phyloP scores from a whole-genome alignment of 2,113 vertebrate genomes.

The Oxyruncus cristatus region DNA sequence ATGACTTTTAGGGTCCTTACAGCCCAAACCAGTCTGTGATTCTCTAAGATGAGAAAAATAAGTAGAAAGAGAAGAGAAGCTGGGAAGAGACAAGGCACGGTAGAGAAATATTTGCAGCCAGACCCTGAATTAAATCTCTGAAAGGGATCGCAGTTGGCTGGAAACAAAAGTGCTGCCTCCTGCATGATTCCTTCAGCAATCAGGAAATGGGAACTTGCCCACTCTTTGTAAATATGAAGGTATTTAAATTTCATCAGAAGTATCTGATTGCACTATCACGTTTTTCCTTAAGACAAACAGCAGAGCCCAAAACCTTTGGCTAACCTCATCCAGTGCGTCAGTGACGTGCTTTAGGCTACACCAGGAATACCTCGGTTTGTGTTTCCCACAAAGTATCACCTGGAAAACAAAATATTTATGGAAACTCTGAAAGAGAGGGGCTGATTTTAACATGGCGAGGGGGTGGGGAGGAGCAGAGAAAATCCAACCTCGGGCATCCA shows the following conservation, averaged over 20 bases:
- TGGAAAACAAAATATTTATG: neutral
- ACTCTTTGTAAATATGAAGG: neutral
- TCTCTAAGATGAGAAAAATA: neutral
- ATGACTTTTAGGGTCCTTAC: neutral
- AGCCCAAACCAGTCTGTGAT: neutral
- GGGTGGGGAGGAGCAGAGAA: neutral
- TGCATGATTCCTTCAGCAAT: neutral
- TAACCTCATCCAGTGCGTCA: neutral
- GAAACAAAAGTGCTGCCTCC: neutral
- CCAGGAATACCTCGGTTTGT: neutral
- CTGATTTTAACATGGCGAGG: neutral
- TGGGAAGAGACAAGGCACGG: neutral
- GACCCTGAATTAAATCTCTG: neutral
- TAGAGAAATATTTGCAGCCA: fast-evolving
- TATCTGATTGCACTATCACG: neutral
- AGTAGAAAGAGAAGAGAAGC: neutral
- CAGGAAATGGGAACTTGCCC: constrained; percentile 19
- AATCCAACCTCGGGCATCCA: neutral
- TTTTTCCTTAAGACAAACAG: constrained; percentile 14
- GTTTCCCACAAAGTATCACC: neutral
- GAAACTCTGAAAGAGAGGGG: neutral
- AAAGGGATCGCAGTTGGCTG: neutral
- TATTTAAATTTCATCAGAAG: constrained; percentile 6
- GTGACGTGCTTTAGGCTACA: neutral
- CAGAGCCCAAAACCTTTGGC: constrained; percentile 38